These are phyloP conservation scores for Chloebia gouldiae DNA, from an alignment of 2,113 vertebrate species.

Conservation along the genomic window DNA sequence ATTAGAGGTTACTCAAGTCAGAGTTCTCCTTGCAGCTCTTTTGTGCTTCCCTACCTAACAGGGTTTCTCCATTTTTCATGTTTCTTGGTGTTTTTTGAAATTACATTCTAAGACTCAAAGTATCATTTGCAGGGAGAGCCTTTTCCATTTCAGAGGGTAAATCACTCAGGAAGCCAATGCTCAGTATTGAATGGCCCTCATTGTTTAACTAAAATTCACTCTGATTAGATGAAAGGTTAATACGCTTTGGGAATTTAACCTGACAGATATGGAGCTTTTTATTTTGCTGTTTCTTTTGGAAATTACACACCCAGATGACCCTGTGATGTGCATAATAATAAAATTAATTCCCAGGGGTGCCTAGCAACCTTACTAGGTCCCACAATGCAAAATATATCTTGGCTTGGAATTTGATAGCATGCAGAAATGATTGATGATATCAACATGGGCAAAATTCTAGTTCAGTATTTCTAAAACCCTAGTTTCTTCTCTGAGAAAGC, in stretches of 20 bases:
- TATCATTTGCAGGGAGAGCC: not conserved
- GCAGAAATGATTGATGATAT: not conserved
- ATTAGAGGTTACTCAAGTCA: not conserved
- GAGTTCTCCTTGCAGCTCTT: not conserved
- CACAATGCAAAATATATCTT: not conserved
- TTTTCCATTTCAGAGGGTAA: not conserved
- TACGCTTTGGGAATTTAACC: not conserved
- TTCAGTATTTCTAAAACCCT: not conserved
- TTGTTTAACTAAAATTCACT: not conserved
- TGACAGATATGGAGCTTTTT: not conserved
- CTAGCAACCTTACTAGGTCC: not conserved
- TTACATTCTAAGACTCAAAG: not conserved
- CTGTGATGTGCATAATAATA: not conserved
- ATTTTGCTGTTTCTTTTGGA: not conserved
- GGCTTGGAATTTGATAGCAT: not conserved
- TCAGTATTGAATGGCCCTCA: not conserved
- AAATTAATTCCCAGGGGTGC: not conserved
- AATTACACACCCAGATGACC: not conserved
- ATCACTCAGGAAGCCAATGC: not conserved
- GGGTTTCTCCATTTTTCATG: not conserved
- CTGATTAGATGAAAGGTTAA: not conserved
- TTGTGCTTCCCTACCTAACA: not conserved
- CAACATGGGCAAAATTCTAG: not conserved
- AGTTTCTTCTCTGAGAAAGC: not conserved
- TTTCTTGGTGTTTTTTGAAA: not conserved